Evolutionary conservation across 2,888 invertebrate species (phyloP).

Genomic region (Idaea straminata): DNA sequence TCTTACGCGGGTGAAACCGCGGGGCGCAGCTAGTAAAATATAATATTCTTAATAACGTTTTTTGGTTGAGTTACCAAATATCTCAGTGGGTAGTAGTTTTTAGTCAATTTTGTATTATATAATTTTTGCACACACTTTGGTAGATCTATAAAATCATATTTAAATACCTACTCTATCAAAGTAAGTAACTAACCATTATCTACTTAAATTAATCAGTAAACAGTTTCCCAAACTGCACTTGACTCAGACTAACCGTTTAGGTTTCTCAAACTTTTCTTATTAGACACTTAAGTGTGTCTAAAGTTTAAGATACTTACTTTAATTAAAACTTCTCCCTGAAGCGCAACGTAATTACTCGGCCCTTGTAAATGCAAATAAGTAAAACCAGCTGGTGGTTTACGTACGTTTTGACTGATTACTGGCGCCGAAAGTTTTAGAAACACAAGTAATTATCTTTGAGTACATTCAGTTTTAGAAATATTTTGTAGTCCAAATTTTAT

Average conservation of each 20-base stretch:
- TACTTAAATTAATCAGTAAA: conserved; percentile 11
- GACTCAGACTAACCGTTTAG: conserved; percentile 39
- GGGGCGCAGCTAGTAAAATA: too few relatives aligned
- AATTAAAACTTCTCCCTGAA: conserved; percentile 76
- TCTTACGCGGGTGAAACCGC: too few relatives aligned
- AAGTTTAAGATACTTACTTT: conserved; percentile 72
- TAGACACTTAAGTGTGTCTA: conserved; percentile 63
- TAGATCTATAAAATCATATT: conserved; percentile 4
- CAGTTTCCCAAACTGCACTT: conserved; percentile 18
- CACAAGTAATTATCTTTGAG: background rate
- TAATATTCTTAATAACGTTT: too few relatives aligned
- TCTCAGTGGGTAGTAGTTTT: too few relatives aligned
- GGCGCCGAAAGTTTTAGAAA: conserved; percentile 29
- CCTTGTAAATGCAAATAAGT: conserved; percentile 79
- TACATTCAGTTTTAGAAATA: background rate
- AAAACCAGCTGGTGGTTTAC: conserved; percentile 67
- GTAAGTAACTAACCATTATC: background rate
- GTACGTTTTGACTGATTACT: conserved; percentile 41
- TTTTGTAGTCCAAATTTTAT: too few relatives aligned
- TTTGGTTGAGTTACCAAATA: too few relatives aligned
- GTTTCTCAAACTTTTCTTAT: conserved; percentile 70
- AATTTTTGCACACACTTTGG: background rate
- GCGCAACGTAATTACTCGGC: conserved; percentile 76
- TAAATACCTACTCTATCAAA: background rate
- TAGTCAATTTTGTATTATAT: too few relatives aligned